A percentile compares a stretch with the other conserved stretches of the same genome.
Conservation (phyloP, 2,888 invertebrate species). For the Scaptomyza reducta region DNA sequence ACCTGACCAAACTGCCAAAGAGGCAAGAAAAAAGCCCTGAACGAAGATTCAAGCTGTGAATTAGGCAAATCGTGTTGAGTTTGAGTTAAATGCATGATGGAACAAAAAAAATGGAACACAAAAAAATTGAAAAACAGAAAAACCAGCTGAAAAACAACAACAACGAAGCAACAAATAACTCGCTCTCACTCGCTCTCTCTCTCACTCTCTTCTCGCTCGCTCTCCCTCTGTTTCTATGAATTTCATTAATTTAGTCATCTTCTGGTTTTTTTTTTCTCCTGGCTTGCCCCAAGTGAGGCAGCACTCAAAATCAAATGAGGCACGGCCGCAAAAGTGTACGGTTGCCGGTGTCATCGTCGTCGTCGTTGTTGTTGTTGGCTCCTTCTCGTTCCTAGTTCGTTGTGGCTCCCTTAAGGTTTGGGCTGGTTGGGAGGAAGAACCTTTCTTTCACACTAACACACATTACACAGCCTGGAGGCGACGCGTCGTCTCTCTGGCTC, state of each 20-base stretch:
- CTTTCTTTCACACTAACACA: conserved; percentile 46
- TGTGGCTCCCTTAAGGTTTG: conserved; percentile 17
- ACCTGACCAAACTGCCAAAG: conserved; percentile 6
- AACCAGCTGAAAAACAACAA: no score
- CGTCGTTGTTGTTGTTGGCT: not conserved
- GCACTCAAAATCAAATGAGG: conserved; percentile 53
- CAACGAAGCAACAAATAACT: conserved; percentile 1
- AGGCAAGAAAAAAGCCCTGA: not conserved
- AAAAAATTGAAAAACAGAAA: not conserved
- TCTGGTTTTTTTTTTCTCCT: not conserved
- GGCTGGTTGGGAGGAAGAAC: conserved; percentile 37
- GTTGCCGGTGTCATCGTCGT: conserved; percentile 12
- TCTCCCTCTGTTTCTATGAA: conserved; percentile 33
- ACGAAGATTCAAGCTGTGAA: not conserved
- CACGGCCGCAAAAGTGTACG: conserved; percentile 54
- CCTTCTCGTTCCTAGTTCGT: not conserved
- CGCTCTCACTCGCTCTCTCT: not conserved
- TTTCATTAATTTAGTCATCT: conserved; percentile 67
- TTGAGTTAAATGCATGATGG: not conserved
- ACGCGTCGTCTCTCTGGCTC: conserved; percentile 1
- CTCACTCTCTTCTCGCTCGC: not conserved
- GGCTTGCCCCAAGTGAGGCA: conserved; percentile 6
- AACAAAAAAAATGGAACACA: not conserved
- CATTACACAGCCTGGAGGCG: no score
- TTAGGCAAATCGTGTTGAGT: not conserved